Conservation (phyloP, 2,113 vertebrate species). For the Brachypodius melanocephalos region DNA sequence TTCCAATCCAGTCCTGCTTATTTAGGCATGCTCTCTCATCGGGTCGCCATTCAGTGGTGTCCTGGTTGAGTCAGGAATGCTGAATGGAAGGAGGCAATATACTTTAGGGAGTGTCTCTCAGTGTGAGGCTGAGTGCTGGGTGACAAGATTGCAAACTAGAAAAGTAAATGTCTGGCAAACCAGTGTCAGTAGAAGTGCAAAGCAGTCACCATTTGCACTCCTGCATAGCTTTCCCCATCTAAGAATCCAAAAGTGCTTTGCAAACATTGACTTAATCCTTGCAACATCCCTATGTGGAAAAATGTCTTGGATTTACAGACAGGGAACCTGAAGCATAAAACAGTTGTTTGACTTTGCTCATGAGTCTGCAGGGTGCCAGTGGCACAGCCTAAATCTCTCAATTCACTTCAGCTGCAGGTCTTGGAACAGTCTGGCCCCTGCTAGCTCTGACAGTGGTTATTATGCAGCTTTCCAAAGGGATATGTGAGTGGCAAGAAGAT, state of each 20-base stretch:
- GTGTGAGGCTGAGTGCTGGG: slow-evolving; percentile 18
- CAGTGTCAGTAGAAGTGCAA: slow-evolving; percentile 2
- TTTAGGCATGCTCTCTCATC: slow-evolving; percentile 50
- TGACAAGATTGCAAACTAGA: neutral
- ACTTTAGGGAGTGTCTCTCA: slow-evolving; percentile 53
- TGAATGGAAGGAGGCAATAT: slow-evolving; percentile 30
- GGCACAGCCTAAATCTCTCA: neutral
- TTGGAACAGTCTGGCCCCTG: neutral
- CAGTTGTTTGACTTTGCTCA: neutral
- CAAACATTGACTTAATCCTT: slow-evolving; percentile 52
- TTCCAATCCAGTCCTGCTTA: slow-evolving; percentile 57
- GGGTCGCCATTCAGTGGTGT: slow-evolving; percentile 23
- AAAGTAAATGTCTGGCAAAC: slow-evolving; percentile 42
- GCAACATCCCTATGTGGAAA: neutral
- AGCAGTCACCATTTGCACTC: neutral
- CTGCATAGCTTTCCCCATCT: neutral
- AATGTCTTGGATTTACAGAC: neutral
- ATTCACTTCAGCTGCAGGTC: neutral
- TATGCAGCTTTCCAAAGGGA: slow-evolving; percentile 13
- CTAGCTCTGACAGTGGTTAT: neutral
- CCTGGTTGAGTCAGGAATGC: slow-evolving; percentile 56
- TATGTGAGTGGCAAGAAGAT: slow-evolving; percentile 1
- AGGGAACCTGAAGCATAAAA: neutral
- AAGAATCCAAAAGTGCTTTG: slow-evolving; percentile 32
- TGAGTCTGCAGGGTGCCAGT: neutral